Evolutionary conservation across 2,888 invertebrate species (phyloP), one percentile per base, ranked within the genome.

Genomic region (Lycaena phlaeas): DNA sequence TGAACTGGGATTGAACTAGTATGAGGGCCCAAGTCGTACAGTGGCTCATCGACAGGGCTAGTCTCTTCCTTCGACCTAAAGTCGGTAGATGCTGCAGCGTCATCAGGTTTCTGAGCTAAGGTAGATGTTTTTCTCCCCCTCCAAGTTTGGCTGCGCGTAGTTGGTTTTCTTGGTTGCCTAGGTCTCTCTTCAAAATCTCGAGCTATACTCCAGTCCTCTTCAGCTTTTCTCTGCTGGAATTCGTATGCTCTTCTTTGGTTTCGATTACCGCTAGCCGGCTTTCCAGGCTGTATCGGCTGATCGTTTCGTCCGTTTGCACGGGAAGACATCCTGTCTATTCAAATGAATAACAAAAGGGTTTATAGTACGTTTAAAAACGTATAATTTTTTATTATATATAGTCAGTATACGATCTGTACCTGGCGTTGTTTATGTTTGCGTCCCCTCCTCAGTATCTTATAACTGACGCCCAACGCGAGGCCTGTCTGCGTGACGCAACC

Each of bases 1-100:
- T n/a, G n/a, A n/a, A n/a, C n/a, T n/a, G n/a, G n/a, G n/a, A n/a
- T n/a, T n/a, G n/a, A n/a, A n/a, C n/a, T n/a, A n/a, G n/a, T n/a
- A n/a, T n/a, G n/a, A n/a, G n/a, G n/a, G n/a, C n/a, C n/a, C 0
- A 57, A n/a, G 18, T 59, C 57, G 5, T 57, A 57, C 0, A 59
- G 6, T 0, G 56, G 56, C 14, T 56, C 54, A n/a, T 59, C 56
- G 0, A 50, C 22, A 0, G 54, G 56, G 0, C 49, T 44, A 0
- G 54, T 53, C 9, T 55, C 54, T 1, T 54, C 42, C 1, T 36
- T 48, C 0, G 54, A 40, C 1, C 36, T 37, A 18, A 54, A 54
- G 14, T 55, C 54, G 6, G 43, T 49, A 0, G 52, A 22, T 0
- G 42, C 26, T 0, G 49, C 27, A 1, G 50, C n/a, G n/a, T n/a